These are phyloP conservation scores for Patella caerulea DNA, from an alignment of 2,888 invertebrate genomes.

Conservation along the genomic window DNA sequence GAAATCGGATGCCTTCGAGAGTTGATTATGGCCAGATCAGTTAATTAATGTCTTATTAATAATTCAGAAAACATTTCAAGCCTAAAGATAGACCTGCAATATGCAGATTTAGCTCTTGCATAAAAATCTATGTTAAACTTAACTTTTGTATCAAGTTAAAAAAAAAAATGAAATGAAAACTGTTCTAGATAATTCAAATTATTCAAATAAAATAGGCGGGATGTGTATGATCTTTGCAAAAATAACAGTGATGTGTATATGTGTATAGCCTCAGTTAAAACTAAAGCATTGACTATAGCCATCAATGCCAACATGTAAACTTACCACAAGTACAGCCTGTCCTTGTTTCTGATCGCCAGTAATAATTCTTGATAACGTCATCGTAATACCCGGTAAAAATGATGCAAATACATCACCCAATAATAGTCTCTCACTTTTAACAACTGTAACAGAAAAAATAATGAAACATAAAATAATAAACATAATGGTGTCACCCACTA, in stretches of 20 bases:
- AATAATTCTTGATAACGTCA: constrained; percentile 53
- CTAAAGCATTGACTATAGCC: not conserved
- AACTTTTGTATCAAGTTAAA: no score
- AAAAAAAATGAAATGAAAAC: not conserved
- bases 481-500: no score
- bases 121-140: no score
- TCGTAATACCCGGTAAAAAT: constrained; percentile 63
- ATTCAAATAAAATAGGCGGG: not conserved
- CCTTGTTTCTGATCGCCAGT: constrained; percentile 63
- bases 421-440: constrained; percentile 20
- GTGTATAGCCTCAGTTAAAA: no score
- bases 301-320: constrained; percentile 14
- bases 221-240: not conserved
- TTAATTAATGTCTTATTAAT: no score
- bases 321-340: constrained; percentile 53
- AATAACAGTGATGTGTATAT: no score
- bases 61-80: no score
- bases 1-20: no score
- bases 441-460: constrained; percentile 15
- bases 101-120: no score
- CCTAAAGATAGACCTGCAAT: no score
- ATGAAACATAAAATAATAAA: not conserved
- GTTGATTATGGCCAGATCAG: no score
- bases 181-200: not conserved
- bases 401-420: constrained; percentile 59